Percentiles rank a stretch among this genome's conserved stretches.
Evolutionary conservation across 2,113 vertebrate species (phyloP).

Genomic region (Perca schrenkii): DNA sequence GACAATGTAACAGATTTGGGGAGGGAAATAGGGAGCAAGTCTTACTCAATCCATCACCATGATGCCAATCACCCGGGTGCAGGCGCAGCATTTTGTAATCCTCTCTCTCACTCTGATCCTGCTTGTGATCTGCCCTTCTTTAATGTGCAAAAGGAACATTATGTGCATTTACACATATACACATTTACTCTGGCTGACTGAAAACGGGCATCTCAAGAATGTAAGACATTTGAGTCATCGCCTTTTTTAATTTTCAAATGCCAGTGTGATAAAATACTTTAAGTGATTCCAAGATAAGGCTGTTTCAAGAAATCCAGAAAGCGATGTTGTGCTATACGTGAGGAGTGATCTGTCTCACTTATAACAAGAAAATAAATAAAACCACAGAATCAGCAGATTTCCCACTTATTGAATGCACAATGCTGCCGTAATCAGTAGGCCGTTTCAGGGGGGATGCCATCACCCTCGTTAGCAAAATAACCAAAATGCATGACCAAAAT

Average conservation of each 20-base stretch:
- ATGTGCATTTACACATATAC: background rate
- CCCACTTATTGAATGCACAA: background rate
- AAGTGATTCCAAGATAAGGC: background rate
- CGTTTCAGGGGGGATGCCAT: too few relatives aligned
- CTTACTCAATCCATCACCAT: conserved; percentile 34
- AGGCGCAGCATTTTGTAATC: background rate
- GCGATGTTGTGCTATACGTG: background rate
- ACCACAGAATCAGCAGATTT: background rate
- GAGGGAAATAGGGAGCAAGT: background rate
- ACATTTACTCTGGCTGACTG: background rate
- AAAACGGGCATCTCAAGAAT: too few relatives aligned
- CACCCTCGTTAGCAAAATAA: too few relatives aligned
- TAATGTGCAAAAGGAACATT: background rate
- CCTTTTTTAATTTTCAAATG: background rate
- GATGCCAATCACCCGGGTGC: background rate
- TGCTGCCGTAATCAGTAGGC: too few relatives aligned
- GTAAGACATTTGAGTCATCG: background rate
- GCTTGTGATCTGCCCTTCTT: background rate
- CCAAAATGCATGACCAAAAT: background rate
- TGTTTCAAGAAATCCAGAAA: background rate
- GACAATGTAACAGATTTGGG: conserved; percentile 26
- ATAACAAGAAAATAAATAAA: background rate
- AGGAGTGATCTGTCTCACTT: background rate
- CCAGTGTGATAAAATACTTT: background rate
- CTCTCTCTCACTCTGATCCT: background rate